Percentiles rank a stretch among this genome's conserved stretches.
Conservation (phyloP, 1,140 invertebrate genomes). For the Laodelphax striatellus region DNA sequence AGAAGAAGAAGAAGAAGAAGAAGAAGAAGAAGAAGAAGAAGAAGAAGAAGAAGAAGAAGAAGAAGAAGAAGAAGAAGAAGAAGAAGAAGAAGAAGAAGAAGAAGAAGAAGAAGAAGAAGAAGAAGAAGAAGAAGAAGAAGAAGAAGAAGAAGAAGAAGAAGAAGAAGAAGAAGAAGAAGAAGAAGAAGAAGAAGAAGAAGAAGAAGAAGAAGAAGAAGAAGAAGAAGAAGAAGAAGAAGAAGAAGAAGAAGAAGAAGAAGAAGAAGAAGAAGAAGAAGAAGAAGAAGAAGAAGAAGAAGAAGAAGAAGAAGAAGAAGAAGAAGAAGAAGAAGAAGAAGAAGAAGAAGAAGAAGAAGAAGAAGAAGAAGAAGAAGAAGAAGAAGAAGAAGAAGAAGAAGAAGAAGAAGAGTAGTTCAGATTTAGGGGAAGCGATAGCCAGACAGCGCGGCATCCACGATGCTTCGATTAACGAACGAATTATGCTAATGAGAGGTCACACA, state of each 20-base stretch:
- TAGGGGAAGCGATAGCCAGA: neutral
- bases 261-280: constrained; percentile 1
- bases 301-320: constrained; percentile 1
- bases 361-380: neutral
- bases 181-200: neutral
- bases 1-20: neutral
- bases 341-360: neutral
- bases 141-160: neutral
- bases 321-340: constrained; percentile 1
- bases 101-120: neutral
- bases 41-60: neutral
- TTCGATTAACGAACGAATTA: too few species aligned
- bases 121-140: neutral
- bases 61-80: neutral
- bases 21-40: neutral
- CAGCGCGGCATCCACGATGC: too few species aligned
- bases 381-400: neutral
- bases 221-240: neutral
- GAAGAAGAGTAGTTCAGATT: neutral
- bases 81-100: neutral
- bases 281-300: neutral
- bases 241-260: neutral
- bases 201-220: neutral
- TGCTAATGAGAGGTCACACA: too few species aligned
- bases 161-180: neutral